A percentile compares a stretch with the other conserved stretches of the same genome.
Evolutionary conservation across 1,140 invertebrate species (phyloP).

Genomic region (Drosophila virilis): DNA sequence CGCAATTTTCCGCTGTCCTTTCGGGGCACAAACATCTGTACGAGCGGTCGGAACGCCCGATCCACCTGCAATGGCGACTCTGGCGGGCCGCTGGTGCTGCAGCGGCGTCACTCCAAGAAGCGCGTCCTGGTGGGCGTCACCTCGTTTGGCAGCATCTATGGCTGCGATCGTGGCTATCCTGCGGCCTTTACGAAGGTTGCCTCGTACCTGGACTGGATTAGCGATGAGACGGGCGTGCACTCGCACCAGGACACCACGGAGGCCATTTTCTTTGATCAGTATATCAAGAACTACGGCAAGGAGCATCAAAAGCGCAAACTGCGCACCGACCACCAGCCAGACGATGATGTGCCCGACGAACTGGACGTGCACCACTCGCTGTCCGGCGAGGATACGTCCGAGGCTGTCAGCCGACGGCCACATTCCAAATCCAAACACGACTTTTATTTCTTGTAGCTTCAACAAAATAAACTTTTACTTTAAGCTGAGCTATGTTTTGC

Average conservation of each 20-base stretch:
- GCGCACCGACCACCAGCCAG: slow-evolving; percentile 2
- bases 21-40: slow-evolving; percentile 85
- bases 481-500: slow-evolving; percentile 38
- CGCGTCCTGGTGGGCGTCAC: slow-evolving; percentile 85
- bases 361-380: slow-evolving; percentile 44
- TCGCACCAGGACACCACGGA: slow-evolving; percentile 67
- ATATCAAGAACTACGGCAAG: slow-evolving; percentile 61
- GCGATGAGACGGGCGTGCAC: slow-evolving; percentile 78
- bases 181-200: slow-evolving; percentile 86
- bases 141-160: slow-evolving; percentile 85
- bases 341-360: slow-evolving; percentile 63
- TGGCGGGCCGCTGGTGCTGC: slow-evolving; percentile 85
- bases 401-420: slow-evolving; percentile 30
- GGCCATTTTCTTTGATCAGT: slow-evolving; percentile 74
- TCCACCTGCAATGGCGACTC: slow-evolving; percentile 84
- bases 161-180: slow-evolving; percentile 85
- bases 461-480: slow-evolving; percentile 64
- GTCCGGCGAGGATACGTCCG: slow-evolving; percentile 41
- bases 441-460: slow-evolving; percentile 72
- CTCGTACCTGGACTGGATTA: slow-evolving; percentile 86
- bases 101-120: slow-evolving; percentile 70
- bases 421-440: slow-evolving; percentile 57
- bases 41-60: slow-evolving; percentile 81
- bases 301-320: slow-evolving; percentile 43
- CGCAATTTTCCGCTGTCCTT: slow-evolving; percentile 86